Evolutionary conservation across 1,140 invertebrate species (phyloP).

Genomic region (Druon quercuslanigerum): DNA sequence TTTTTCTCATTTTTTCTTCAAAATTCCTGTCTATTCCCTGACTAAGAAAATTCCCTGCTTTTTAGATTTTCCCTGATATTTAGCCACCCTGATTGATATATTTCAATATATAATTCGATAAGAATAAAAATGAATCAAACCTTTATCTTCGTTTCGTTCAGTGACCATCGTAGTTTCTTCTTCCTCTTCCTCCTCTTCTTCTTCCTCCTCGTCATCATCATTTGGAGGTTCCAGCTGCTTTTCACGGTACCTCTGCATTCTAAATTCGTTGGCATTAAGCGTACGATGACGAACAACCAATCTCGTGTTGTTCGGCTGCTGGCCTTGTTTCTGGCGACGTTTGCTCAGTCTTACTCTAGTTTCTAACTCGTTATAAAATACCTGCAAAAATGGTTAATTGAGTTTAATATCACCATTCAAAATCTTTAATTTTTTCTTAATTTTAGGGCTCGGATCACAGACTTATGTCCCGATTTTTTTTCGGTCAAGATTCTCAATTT

Average conservation of each 20-base stretch:
- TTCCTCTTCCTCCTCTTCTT: constrained; percentile 71
- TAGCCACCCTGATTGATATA: too few relatives aligned
- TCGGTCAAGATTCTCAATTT: too few relatives aligned
- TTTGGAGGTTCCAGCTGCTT: constrained; percentile 92
- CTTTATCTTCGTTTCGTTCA: constrained; percentile 66
- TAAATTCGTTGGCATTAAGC: constrained; percentile 89
- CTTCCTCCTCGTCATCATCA: constrained; percentile 84
- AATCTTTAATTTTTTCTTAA: neutral
- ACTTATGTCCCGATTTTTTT: too few relatives aligned
- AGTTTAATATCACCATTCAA: neutral
- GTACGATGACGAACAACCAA: constrained; percentile 93
- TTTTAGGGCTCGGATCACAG: too few relatives aligned
- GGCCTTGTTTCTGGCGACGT: constrained; percentile 85
- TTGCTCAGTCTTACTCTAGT: constrained; percentile 95
- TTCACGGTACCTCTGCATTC: constrained; percentile 90
- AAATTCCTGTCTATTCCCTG: too few relatives aligned
- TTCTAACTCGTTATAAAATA: constrained; percentile 98
- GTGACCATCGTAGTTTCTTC: constrained; percentile 62
- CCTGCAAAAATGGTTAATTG: constrained; percentile 49
- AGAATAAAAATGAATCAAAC: constrained; percentile 34
- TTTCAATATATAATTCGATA: too few relatives aligned
- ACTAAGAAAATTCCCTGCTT: too few relatives aligned
- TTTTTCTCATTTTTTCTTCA: too few relatives aligned
- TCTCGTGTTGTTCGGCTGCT: constrained; percentile 86
- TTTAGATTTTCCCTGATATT: too few relatives aligned